Evolutionary conservation across 2,888 invertebrate species (phyloP).

Genomic region (Drosophila anomalata): DNA sequence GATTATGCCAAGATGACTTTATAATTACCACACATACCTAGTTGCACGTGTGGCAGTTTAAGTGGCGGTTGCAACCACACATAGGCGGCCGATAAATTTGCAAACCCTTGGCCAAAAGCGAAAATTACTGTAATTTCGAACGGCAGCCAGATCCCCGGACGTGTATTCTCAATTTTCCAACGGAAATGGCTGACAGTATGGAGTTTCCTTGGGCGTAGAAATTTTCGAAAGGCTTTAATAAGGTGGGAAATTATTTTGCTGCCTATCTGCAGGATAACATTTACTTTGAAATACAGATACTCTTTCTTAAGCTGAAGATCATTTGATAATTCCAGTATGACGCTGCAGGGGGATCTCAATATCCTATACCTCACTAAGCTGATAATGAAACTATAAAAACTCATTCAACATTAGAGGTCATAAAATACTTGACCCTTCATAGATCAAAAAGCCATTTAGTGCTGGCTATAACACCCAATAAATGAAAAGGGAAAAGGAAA

Average conservation of each 20-base stretch:
- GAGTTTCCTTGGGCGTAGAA: neutral
- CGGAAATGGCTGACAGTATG: constrained; percentile 55
- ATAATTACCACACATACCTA: constrained; percentile 73
- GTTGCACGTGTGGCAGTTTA: constrained; percentile 78
- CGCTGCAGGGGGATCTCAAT: constrained; percentile 21
- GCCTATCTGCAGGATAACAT: too few relatives aligned
- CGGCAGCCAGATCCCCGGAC: constrained; percentile 27
- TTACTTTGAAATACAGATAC: too few relatives aligned
- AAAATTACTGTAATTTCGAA: constrained; percentile 71
- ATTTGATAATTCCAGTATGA: neutral
- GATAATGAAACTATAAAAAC: constrained; percentile 26
- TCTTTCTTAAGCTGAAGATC: too few relatives aligned
- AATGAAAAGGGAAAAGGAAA: constrained; percentile 21
- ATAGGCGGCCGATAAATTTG: constrained; percentile 61
- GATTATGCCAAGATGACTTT: constrained; percentile 82
- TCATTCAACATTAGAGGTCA: constrained; percentile 8
- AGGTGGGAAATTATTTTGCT: neutral
- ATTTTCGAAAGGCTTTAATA: neutral
- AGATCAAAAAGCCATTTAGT: constrained; percentile 38
- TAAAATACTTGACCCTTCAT: constrained; percentile 21
- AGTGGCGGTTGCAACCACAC: constrained; percentile 69
- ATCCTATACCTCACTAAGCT: constrained; percentile 4
- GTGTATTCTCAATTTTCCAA: constrained; percentile 47
- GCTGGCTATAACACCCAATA: constrained; percentile 19
- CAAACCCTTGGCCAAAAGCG: constrained; percentile 64